Percentiles rank a stretch among this genome's conserved stretches.
These are phyloP conservation scores for Nomada ruficornis DNA, from an alignment of 2,888 invertebrate genomes.

Conservation along the genomic window DNA sequence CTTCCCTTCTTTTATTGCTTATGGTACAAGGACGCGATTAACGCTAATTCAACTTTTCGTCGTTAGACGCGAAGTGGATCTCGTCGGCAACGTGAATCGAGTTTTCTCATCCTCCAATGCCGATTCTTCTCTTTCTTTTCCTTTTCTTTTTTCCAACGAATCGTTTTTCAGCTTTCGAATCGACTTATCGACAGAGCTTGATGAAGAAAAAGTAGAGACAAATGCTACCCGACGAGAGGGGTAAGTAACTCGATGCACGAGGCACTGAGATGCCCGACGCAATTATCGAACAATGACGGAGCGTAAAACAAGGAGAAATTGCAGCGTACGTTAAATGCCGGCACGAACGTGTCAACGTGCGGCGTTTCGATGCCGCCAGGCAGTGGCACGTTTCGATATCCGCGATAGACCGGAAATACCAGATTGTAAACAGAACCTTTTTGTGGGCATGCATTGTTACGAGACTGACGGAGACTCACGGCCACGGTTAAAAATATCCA, in stretches of 20 bases:
- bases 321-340: constrained; percentile 47
- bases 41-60: constrained; percentile 35
- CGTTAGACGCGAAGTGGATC: constrained; percentile 18
- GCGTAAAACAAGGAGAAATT: constrained; percentile 45
- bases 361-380: constrained; percentile 42
- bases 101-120: not conserved
- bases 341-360: constrained; percentile 51
- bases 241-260: constrained; percentile 18
- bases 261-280: constrained; percentile 1
- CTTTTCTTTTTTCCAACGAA: not conserved
- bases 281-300: constrained; percentile 44
- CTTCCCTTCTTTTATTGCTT: constrained; percentile 50
- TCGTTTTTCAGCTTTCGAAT: not conserved
- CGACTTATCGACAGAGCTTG: no score
- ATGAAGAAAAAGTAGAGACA: no score
- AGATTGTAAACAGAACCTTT: constrained; percentile 6
- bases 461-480: not conserved
- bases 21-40: constrained; percentile 45
- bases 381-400: constrained; percentile 53
- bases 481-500: constrained; percentile 5
- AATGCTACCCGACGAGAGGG: no score
- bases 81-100: constrained; percentile 13
- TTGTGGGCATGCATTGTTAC: not conserved
- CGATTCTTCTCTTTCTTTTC: not conserved
- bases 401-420: constrained; percentile 32